Conservation (phyloP, 2,888 invertebrate species). For the Cremastinae sp. region DNA sequence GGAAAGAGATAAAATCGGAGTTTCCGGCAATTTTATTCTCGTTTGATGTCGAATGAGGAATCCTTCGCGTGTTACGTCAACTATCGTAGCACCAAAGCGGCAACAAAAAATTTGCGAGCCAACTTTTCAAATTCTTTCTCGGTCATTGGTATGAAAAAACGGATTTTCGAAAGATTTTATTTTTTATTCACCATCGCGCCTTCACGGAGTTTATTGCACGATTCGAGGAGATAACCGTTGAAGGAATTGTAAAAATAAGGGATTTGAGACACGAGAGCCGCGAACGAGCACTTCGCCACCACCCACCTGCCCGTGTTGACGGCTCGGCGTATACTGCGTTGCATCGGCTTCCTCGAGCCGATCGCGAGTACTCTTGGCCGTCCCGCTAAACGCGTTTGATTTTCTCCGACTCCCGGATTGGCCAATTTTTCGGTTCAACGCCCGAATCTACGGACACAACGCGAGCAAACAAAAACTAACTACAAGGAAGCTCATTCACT, state of each 20-base stretch:
- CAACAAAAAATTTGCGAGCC: not conserved
- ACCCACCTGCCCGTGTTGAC: constrained; percentile 50
- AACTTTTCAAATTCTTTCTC: not conserved
- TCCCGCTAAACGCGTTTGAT: constrained; percentile 51
- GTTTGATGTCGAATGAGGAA: not conserved
- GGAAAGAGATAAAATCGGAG: not conserved
- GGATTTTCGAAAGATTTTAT: not conserved
- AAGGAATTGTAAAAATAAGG: not conserved
- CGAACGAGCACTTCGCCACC: constrained; percentile 34
- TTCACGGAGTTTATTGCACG: not conserved
- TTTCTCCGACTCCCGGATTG: constrained; percentile 39
- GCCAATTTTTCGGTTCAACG: constrained; percentile 31
- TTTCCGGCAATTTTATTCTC: not conserved
- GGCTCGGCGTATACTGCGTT: constrained; percentile 52
- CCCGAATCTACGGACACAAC: constrained; percentile 1
- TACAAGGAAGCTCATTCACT: too few species aligned
- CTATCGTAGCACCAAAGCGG: constrained; percentile 39
- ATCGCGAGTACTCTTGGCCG: not conserved
- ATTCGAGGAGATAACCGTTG: not conserved
- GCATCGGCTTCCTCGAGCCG: constrained; percentile 1
- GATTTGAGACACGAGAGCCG: not conserved
- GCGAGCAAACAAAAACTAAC: not conserved
- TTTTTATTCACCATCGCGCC: not conserved
- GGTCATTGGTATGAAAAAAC: not conserved
- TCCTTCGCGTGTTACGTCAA: not conserved